Conservation (phyloP, 2,888 invertebrate species). For the Dasypolia templi region DNA sequence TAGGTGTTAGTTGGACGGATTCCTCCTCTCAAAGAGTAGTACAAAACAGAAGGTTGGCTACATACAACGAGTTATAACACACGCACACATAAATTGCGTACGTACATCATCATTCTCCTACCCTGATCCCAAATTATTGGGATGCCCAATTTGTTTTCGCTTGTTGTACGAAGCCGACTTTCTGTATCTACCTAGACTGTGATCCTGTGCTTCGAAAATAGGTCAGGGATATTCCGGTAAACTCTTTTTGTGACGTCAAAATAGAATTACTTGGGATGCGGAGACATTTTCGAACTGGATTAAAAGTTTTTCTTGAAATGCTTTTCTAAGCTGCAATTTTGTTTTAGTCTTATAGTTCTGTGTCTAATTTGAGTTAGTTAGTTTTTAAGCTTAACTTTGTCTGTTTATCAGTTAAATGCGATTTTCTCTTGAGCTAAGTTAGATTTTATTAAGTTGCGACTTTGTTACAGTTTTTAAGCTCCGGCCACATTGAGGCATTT, state of each 20-base stretch:
- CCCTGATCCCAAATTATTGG: no score
- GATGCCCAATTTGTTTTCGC: no score
- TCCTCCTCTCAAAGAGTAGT: slow-evolving; percentile 1
- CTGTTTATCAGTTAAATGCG: background rate
- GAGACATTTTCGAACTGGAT: slow-evolving; percentile 23
- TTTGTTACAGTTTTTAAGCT: no score
- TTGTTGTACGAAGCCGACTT: background rate
- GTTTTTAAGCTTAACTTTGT: background rate
- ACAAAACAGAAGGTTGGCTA: background rate
- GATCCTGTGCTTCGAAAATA: slow-evolving; percentile 34
- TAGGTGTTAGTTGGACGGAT: slow-evolving; percentile 42
- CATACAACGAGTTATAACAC: background rate
- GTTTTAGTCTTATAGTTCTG: slow-evolving; percentile 17
- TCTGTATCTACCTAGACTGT: slow-evolving; percentile 8
- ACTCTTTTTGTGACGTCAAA: slow-evolving; percentile 39
- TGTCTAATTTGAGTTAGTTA: background rate
- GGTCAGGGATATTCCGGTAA: slow-evolving; percentile 45
- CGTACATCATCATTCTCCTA: no score
- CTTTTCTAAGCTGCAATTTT: background rate
- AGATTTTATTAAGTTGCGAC: no score
- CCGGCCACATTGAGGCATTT: no score
- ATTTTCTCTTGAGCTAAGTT: background rate
- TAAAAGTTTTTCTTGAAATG: slow-evolving; percentile 18
- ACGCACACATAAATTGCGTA: no score
- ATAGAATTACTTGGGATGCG: slow-evolving; percentile 45